These are phyloP conservation scores for Typhlichthys subterraneus DNA, from an alignment of 2,797 vertebrate species.

Conservation along the genomic window DNA sequence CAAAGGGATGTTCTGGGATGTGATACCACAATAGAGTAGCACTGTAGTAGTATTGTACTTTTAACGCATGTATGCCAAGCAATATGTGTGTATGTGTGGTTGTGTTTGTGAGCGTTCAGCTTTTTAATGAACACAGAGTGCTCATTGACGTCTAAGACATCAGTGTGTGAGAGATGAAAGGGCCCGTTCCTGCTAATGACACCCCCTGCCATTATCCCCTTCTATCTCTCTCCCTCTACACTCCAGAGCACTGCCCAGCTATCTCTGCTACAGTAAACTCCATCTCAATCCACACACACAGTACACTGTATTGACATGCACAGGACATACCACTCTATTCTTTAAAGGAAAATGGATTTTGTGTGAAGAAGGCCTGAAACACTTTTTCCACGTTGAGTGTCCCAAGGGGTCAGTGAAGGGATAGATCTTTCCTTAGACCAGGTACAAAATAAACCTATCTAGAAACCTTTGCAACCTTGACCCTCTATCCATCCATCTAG, in stretches of 20 bases:
- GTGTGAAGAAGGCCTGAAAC: constrained; percentile 56
- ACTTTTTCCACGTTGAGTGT: constrained; percentile 60
- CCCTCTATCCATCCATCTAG: constrained; percentile 19
- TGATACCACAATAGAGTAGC: too few species aligned
- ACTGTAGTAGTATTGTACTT: constrained; percentile 7
- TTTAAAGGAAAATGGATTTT: constrained; percentile 70
- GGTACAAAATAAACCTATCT: constrained; percentile 26
- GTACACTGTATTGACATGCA: constrained; percentile 60
- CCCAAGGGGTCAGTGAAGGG: constrained; percentile 41
- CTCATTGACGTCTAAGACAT: constrained; percentile 79
- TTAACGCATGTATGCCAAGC: constrained; percentile 27
- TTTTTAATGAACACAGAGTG: constrained; percentile 63
- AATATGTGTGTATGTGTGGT: neutral
- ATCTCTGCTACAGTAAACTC: constrained; percentile 14
- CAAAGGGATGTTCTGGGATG: too few species aligned
- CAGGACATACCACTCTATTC: constrained; percentile 49
- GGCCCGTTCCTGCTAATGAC: constrained; percentile 49
- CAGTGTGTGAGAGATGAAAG: constrained; percentile 73
- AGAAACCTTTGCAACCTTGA: neutral
- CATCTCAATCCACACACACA: constrained; percentile 32
- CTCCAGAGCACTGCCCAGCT: constrained; percentile 44
- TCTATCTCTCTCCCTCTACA: constrained; percentile 43
- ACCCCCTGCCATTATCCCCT: constrained; percentile 33
- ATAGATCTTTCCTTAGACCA: constrained; percentile 49
- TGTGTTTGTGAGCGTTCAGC: constrained; percentile 16